Percentiles rank a stretch among this genome's conserved stretches.
phyloP scores from a whole-genome alignment of 2,888 invertebrate species.

The Caenorhabditis becei region DNA sequence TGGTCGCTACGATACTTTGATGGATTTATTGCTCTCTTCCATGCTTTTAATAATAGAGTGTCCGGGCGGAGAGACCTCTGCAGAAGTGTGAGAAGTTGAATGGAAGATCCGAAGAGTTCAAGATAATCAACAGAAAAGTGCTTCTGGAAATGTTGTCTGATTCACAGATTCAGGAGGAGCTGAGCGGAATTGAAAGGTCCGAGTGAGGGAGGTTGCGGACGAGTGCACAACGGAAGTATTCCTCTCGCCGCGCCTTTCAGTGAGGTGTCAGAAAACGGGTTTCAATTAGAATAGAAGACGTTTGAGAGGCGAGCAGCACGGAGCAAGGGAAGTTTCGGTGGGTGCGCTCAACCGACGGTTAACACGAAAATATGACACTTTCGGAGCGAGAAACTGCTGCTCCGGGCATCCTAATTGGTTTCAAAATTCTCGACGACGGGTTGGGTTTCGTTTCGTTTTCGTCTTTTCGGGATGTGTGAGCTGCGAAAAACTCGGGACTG shows the following conservation, averaged over 20 bases:
- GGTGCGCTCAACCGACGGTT: constrained; percentile 57
- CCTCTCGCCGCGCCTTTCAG: constrained; percentile 8
- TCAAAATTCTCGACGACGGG: constrained; percentile 35
- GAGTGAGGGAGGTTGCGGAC: not conserved
- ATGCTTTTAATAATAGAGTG: constrained; percentile 45
- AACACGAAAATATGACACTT: constrained; percentile 62
- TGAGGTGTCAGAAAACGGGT: constrained; percentile 38
- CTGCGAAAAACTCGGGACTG: not conserved
- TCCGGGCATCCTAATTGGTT: constrained; percentile 57
- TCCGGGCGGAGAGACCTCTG: not conserved
- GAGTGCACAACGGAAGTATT: constrained; percentile 33
- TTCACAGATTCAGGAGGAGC: not conserved
- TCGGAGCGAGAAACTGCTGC: constrained; percentile 32
- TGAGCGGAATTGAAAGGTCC: not conserved
- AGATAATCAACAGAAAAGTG: too few species aligned
- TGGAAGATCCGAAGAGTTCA: not conserved
- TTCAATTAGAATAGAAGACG: constrained; percentile 49
- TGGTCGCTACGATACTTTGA: constrained; percentile 50
- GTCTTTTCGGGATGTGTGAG: constrained; percentile 15
- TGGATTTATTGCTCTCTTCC: constrained; percentile 38
- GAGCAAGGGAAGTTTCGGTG: constrained; percentile 41
- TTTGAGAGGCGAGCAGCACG: constrained; percentile 29
- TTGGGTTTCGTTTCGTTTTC: not conserved
- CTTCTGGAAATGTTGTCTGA: not conserved
- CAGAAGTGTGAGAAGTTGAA: not conserved